Evolutionary conservation across 2,888 invertebrate species (phyloP), one percentile per base, ranked within the genome.

Genomic region (Smittia aterrima): DNA sequence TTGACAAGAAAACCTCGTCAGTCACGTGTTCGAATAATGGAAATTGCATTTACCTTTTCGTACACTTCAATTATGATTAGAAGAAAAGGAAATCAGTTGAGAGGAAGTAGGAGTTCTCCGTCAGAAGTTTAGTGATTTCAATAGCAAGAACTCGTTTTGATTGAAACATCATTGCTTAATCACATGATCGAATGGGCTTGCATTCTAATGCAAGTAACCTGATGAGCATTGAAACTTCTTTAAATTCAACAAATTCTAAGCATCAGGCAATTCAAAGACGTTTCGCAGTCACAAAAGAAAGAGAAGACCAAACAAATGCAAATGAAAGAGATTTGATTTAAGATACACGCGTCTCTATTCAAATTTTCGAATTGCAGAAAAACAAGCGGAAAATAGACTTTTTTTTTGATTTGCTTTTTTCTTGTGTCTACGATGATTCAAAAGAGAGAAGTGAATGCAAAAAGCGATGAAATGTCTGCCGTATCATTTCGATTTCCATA

Each of bases 271-370:
- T 3, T n/a, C n/a, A 47, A n/a, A 6, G 11, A 47, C 16, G 16
- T 16, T 47, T n/a, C 47, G 16, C 32, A 47, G 11, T 47, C 47
- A 47, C 47, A 67, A 20, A 67, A 6, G 38, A 67, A 16, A 67
- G 20, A 25, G 25, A 64, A 25, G 16, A 6, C 11, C n/a, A 67
- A 67, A 18, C 27, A 66, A 66, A 47, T 47, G 32, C 18, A 38
- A 66, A 67, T 40, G 25, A 68, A 68, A 47, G 53, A 68, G 53
- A 41, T 68, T 41, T 68, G 68, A 68, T 68, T 68, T 68, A 40
- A 24, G 68, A 68, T 68, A 68, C 68, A 68, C 68, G 68, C 68
- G 53, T 68, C 68, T 41, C 47, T 68, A 18, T 24, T 68, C 47
- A 47, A n/a, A 47, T 6, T 32, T 32, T 6, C 13, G 16, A 47